These are phyloP conservation scores for Idaea aversata DNA, from an alignment of 2,888 invertebrate genomes.

Conservation along the genomic window DNA sequence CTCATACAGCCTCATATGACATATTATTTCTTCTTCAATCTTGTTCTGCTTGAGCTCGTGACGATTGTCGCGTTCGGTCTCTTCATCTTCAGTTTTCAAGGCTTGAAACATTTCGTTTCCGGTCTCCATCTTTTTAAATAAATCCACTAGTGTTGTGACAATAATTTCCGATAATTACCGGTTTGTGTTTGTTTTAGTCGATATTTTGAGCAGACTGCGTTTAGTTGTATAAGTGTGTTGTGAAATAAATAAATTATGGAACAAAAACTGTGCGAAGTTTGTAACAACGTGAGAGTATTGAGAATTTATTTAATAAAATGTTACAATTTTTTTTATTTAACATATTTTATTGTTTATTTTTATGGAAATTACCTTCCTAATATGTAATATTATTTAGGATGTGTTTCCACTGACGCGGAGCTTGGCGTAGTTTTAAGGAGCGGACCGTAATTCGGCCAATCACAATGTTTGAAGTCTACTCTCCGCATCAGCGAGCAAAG, in stretches of 20 bases:
- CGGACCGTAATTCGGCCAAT: background rate
- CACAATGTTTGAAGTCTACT: background rate
- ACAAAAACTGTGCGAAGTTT: conserved; percentile 72
- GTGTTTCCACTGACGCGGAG: background rate
- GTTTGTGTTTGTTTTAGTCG: conserved; percentile 50
- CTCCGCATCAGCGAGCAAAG: too few species aligned
- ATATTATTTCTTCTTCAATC: too few species aligned
- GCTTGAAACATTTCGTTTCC: conserved; percentile 7
- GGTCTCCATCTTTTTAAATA: background rate
- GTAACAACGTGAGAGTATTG: conserved; percentile 65
- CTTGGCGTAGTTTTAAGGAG: too few species aligned
- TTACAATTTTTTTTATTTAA: conserved; percentile 56
- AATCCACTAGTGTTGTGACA: conserved; percentile 22
- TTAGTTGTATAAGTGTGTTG: conserved; percentile 62
- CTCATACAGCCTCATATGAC: too few species aligned
- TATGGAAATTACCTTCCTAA: background rate
- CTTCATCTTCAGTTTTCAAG: too few species aligned
- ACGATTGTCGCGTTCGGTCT: too few species aligned
- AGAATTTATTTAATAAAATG: conserved; percentile 77
- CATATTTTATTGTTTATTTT: conserved; percentile 24
- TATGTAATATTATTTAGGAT: background rate
- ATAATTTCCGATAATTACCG: conserved; percentile 5
- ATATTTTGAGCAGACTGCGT: conserved; percentile 55
- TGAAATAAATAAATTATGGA: conserved; percentile 72
- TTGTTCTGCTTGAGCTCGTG: too few species aligned